Percentiles rank a stretch among this genome's conserved stretches.
Conservation (phyloP, 1,140 invertebrate species). For the Latrodectus geometricus region DNA sequence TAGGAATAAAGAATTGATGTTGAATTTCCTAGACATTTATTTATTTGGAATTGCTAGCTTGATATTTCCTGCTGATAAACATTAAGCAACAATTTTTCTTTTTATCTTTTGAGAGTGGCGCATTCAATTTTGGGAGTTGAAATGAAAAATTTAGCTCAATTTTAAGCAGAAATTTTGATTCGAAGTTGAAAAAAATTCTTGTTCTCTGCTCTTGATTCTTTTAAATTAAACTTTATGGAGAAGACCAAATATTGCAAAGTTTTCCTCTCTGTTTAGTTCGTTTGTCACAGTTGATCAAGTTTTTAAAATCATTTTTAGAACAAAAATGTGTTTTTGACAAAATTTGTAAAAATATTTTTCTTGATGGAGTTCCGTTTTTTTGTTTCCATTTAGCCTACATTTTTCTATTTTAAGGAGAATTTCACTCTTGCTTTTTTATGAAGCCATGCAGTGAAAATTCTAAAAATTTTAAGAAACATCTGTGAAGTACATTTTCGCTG, state of each 20-base stretch:
- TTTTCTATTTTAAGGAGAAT: too few species aligned
- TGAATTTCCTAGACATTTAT: slow-evolving; percentile 14
- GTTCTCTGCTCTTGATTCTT: neutral
- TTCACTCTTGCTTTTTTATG: too few species aligned
- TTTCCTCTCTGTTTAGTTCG: neutral
- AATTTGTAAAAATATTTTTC: too few species aligned
- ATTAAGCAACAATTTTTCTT: neutral
- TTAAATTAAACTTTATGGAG: neutral
- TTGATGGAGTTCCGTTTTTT: too few species aligned
- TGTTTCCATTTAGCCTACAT: too few species aligned
- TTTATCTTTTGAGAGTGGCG: neutral
- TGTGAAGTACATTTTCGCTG: too few species aligned
- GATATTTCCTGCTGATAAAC: neutral
- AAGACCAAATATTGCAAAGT: neutral
- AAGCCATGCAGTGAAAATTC: too few species aligned
- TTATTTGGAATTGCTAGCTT: slow-evolving; percentile 48
- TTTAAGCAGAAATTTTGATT: neutral
- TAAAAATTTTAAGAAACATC: too few species aligned
- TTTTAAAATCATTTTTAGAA: too few species aligned
- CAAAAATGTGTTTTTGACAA: too few species aligned
- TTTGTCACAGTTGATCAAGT: too few species aligned
- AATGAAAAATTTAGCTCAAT: neutral
- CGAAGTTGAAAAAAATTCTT: neutral
- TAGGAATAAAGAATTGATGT: slow-evolving; percentile 37
- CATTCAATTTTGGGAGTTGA: neutral